A percentile compares a stretch with the other conserved stretches of the same genome.
Evolutionary conservation across 2,797 vertebrate species (phyloP).

Genomic region (Triplophysa yarkandensis): DNA sequence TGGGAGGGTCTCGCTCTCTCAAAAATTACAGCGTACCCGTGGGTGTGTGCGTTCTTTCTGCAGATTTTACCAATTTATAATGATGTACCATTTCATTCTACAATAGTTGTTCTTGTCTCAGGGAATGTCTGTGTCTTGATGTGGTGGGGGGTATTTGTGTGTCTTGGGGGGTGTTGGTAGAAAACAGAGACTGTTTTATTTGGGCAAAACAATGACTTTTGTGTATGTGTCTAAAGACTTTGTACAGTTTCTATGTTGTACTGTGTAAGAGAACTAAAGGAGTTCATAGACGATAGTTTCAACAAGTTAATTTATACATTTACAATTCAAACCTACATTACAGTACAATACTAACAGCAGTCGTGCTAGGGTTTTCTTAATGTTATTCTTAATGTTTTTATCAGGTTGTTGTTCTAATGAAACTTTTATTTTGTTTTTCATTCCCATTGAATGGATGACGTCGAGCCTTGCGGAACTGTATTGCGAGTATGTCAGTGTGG

Average conservation of each 20-base stretch:
- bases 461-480: too few relatives aligned
- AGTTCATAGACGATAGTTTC: neutral
- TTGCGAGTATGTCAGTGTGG: too few relatives aligned
- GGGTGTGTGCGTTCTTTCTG: conserved; percentile 28
- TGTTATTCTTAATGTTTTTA: neutral
- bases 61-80: conserved; percentile 22
- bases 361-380: neutral
- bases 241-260: conserved; percentile 16
- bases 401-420: neutral
- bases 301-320: neutral
- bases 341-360: neutral
- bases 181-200: conserved; percentile 45
- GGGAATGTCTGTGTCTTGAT: conserved; percentile 32
- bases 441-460: too few relatives aligned
- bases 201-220: conserved; percentile 28
- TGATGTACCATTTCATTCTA: conserved; percentile 18
- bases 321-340: too few relatives aligned
- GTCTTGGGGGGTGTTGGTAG: conserved; percentile 14
- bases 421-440: too few relatives aligned
- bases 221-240: conserved; percentile 26
- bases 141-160: neutral
- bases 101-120: conserved; percentile 32
- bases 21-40: conserved; percentile 52
- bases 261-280: neutral
- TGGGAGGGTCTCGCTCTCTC: conserved; percentile 69